These are phyloP conservation scores for Ptychochromis oligacanthus DNA, from an alignment of 2,113 vertebrate genomes.

Conservation along the genomic window DNA sequence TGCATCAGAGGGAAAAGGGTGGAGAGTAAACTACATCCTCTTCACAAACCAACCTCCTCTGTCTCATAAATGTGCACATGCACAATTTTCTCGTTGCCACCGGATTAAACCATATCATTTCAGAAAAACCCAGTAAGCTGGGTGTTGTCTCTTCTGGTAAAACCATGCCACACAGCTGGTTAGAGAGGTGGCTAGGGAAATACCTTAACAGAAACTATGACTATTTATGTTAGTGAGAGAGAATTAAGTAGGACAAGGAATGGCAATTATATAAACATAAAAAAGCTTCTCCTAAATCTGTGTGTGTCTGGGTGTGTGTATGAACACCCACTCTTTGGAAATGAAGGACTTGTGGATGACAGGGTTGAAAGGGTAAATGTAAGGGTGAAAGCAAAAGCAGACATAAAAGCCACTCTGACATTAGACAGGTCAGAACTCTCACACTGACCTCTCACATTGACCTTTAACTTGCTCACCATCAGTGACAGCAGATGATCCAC, in stretches of 20 bases:
- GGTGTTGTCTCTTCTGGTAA: constrained; percentile 59
- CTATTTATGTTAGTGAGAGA: constrained; percentile 22
- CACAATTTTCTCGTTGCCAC: constrained; percentile 8
- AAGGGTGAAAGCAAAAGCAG: constrained; percentile 21
- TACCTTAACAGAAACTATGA: constrained; percentile 16
- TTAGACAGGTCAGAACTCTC: constrained; percentile 18
- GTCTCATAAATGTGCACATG: constrained; percentile 27
- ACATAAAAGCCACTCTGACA: constrained; percentile 30
- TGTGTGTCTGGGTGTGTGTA: constrained; percentile 22
- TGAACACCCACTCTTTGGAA: background rate
- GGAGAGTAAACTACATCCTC: constrained; percentile 44
- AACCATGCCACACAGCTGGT: constrained; percentile 19
- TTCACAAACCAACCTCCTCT: constrained; percentile 9
- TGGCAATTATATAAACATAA: too few relatives aligned
- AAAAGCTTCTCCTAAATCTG: background rate
- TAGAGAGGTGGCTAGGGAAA: constrained; percentile 29
- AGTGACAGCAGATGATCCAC: constrained; percentile 35
- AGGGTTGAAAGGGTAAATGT: background rate
- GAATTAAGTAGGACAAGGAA: constrained; percentile 1
- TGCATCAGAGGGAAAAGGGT: constrained; percentile 11
- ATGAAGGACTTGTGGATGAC: background rate
- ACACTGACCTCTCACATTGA: constrained; percentile 32
- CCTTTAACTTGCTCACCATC: constrained; percentile 46
- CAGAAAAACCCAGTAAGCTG: constrained; percentile 29
- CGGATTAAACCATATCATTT: constrained; percentile 65